A percentile compares a stretch with the other conserved stretches of the same genome.
Conservation (phyloP, 2,888 invertebrate species). For the Drosophila anomelani region DNA sequence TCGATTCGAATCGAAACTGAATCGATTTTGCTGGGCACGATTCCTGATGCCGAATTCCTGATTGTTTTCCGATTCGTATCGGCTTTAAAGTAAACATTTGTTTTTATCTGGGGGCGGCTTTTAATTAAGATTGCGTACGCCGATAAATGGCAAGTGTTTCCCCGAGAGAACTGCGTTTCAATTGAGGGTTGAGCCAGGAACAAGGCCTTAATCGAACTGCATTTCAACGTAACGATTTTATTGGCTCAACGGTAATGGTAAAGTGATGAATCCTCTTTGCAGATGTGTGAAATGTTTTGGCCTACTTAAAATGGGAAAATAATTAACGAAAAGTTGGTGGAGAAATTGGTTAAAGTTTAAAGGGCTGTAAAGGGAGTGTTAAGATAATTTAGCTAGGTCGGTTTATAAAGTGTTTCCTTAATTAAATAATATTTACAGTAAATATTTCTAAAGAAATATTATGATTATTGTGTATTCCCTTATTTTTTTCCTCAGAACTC, state of each 20-base stretch:
- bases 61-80: conserved; percentile 47
- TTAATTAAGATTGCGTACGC: conserved; percentile 72
- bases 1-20: conserved; percentile 43
- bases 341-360: not conserved
- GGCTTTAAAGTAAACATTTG: conserved; percentile 74
- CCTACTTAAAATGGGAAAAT: not conserved
- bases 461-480: too few relatives aligned
- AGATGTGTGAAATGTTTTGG: not conserved
- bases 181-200: conserved; percentile 34
- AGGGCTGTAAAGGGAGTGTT: not conserved
- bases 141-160: conserved; percentile 64
- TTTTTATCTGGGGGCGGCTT: conserved; percentile 65
- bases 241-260: not conserved
- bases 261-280: not conserved
- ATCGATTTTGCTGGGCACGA: conserved; percentile 73
- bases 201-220: conserved; percentile 30
- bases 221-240: conserved; percentile 18
- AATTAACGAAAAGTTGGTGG: not conserved
- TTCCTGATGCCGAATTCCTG: conserved; percentile 11
- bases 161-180: conserved; percentile 31
- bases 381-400: too few relatives aligned
- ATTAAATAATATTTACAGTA: not conserved
- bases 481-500: too few relatives aligned
- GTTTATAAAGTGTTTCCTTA: not conserved
- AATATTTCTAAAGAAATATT: not conserved